These are phyloP conservation scores for Listronotus bonariensis DNA, from an alignment of 1,140 invertebrate genomes.

Conservation along the genomic window DNA sequence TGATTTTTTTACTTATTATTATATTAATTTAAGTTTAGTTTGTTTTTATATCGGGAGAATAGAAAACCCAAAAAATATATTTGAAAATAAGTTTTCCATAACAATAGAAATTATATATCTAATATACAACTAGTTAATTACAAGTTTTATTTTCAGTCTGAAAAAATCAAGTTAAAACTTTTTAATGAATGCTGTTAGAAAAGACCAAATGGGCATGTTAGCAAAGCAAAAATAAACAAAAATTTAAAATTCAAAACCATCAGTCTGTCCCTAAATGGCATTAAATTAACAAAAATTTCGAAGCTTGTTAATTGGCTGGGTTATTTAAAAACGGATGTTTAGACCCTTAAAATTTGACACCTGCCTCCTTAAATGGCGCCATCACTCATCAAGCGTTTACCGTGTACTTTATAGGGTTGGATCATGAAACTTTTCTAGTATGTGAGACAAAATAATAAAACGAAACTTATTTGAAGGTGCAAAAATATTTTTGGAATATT, in stretches of 20 bases:
- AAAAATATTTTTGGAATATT: neutral
- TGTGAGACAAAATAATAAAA: neutral
- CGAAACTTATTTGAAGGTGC: neutral
- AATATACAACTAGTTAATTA: no score
- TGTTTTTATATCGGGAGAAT: no score
- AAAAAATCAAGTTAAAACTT: no score
- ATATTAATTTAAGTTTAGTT: no score
- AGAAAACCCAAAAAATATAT: no score
- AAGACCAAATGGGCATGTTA: no score
- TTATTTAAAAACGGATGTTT: constrained; percentile 21
- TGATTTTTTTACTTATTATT: no score
- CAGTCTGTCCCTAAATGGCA: neutral
- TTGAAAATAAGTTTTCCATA: no score
- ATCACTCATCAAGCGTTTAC: constrained; percentile 15
- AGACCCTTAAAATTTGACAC: constrained; percentile 31
- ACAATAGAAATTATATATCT: no score
- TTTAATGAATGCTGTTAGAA: no score
- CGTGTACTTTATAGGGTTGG: neutral
- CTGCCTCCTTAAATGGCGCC: constrained; percentile 22
- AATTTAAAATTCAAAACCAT: neutral
- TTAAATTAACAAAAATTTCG: constrained; percentile 12
- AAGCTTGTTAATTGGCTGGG: constrained; percentile 18
- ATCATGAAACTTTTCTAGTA: neutral
- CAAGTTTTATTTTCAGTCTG: no score
- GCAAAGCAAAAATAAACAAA: neutral